A percentile compares a stretch with the other conserved stretches of the same genome.
Evolutionary conservation across 2,113 vertebrate genomes (phyloP).

Genomic region (Microtus ochrogaster): DNA sequence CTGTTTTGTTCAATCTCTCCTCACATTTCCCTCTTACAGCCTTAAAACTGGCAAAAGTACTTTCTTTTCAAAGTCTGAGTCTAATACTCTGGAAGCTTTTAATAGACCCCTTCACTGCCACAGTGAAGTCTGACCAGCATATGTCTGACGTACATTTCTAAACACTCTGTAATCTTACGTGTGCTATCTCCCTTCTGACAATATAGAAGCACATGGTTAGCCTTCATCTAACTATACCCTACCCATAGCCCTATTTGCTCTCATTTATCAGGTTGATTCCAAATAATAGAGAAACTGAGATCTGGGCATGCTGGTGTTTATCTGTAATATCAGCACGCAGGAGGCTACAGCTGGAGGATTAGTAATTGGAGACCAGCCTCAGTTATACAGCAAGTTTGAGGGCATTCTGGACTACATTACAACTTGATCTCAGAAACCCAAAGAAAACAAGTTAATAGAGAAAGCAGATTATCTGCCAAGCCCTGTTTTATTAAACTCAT

Average conservation of each 20-base stretch:
- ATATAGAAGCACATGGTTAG: neutral
- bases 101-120: neutral
- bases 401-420: neutral
- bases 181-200: neutral
- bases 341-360: neutral
- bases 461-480: neutral
- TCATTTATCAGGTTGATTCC: neutral
- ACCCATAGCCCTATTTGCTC: neutral
- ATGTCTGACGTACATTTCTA: neutral
- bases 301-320: neutral
- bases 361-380: neutral
- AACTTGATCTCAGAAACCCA: neutral
- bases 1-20: neutral
- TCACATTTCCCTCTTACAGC: neutral
- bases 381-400: neutral
- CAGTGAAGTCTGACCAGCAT: neutral
- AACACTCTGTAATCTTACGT: fast-evolving
- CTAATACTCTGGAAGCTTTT: neutral
- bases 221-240: neutral
- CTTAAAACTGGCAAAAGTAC: neutral
- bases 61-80: neutral
- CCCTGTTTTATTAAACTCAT: neutral
- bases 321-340: too few relatives aligned
- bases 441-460: neutral
- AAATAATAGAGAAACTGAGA: neutral